These are phyloP conservation scores for Drosophila borborema DNA, from an alignment of 2,888 invertebrate genomes.

Conservation along the genomic window DNA sequence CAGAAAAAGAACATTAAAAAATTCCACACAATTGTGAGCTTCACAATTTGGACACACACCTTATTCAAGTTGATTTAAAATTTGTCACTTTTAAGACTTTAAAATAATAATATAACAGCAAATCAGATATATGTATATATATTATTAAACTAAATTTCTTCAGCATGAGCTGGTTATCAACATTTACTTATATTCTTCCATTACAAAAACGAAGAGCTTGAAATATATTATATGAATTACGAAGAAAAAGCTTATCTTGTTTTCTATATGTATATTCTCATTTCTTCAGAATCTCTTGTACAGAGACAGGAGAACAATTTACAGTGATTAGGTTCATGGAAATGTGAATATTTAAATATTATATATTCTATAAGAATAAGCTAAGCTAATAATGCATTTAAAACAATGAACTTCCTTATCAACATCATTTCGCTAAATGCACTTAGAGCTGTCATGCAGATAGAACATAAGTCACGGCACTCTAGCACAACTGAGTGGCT, in stretches of 20 bases:
- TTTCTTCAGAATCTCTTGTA: too few species aligned
- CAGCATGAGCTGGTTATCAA: too few species aligned
- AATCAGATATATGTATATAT: too few species aligned
- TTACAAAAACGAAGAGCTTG: too few species aligned
- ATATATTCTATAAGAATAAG: background rate
- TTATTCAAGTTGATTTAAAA: constrained; percentile 26
- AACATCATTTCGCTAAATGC: background rate
- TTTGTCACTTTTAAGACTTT: background rate
- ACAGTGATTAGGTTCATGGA: background rate
- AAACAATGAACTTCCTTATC: too few species aligned
- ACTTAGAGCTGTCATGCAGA: constrained; percentile 22
- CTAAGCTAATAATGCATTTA: background rate
- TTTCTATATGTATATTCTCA: too few species aligned
- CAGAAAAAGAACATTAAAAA: constrained; percentile 38
- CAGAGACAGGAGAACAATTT: too few species aligned
- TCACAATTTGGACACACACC: constrained; percentile 15
- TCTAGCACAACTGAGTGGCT: constrained; percentile 39
- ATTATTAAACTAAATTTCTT: too few species aligned
- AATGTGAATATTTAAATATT: background rate
- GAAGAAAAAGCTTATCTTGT: too few species aligned
- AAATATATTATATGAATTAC: too few species aligned
- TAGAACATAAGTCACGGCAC: constrained; percentile 48
- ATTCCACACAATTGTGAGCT: constrained; percentile 42
- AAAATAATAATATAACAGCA: too few species aligned
- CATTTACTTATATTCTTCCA: too few species aligned